phyloP scores from a whole-genome alignment of 2,888 invertebrate genomes.

The Drosophila pegasa region DNA sequence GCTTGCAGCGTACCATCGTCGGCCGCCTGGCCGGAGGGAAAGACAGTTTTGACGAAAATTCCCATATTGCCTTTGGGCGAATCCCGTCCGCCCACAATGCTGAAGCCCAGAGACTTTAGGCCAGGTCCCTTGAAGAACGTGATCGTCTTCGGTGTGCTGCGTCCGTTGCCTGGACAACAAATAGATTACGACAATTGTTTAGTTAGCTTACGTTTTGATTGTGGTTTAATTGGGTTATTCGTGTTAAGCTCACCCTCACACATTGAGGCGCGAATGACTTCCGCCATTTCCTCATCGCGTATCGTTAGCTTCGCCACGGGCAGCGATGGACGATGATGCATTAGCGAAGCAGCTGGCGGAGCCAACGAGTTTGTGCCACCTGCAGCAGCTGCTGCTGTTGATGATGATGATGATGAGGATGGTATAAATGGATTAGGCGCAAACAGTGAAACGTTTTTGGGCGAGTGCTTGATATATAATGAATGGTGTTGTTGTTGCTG shows the following conservation, averaged over 20 bases:
- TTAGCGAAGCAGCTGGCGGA: constrained; percentile 67
- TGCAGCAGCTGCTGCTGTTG: constrained; percentile 28
- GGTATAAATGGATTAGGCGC: constrained; percentile 74
- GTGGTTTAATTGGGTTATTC: constrained; percentile 18
- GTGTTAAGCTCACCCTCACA: constrained; percentile 77
- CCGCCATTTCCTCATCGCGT: constrained; percentile 83
- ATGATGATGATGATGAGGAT: constrained; percentile 50
- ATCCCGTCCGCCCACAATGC: constrained; percentile 95
- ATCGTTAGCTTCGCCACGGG: constrained; percentile 82
- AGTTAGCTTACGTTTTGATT: neutral
- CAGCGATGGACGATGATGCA: constrained; percentile 82
- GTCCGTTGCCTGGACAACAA: constrained; percentile 68
- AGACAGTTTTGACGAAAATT: constrained; percentile 95
- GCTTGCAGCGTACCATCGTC: constrained; percentile 93
- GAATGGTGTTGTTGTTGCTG: constrained; percentile 64
- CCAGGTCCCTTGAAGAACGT: constrained; percentile 93
- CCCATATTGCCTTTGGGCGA: constrained; percentile 95
- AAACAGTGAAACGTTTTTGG: constrained; percentile 70
- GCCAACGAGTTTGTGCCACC: constrained; percentile 53
- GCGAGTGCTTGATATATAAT: constrained; percentile 73
- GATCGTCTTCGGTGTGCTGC: constrained; percentile 83
- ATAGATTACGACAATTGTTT: neutral
- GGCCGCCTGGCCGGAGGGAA: constrained; percentile 93
- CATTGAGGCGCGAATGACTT: constrained; percentile 82
- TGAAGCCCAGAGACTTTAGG: constrained; percentile 94